Base-by-base conservation (phyloP, 2,797 vertebrate species). In the Chromis chromis region DNA sequence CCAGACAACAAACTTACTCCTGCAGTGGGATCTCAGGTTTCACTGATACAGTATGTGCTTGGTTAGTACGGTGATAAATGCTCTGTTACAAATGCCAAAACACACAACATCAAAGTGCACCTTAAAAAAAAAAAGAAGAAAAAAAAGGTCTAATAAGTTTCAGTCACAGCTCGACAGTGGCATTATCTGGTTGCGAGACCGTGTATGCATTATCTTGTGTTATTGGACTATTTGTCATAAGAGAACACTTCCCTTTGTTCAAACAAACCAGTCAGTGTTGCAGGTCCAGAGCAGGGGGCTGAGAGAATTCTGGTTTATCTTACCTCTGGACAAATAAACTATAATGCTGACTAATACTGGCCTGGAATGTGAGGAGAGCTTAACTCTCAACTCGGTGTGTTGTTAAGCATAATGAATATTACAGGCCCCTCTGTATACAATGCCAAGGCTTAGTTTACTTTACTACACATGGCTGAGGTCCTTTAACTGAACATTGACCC, bases 311-410 rank as follows among this genome's bases (percentile, higher is more conserved):
- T 86, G 89, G 96, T 97, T 97, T 97, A 97, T 98, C 96, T 97
- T 97, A 95, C 94, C 94, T 94, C 88, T 85, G 90, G 91, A 95
- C 93, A 97, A 97, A 97, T 97, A 97, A 97, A 97, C 96, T 90
- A 91, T 94, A 95, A 94, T 95, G 93, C 95, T 96, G 96, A 96
- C 95, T 96, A 97, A 97, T 97, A 96, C 94, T 93, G 79, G 76
- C 73, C 88, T 91, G 96, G 96, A 97, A 97, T 97, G 96, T 86
- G 91, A 95, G 90, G 84, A 91, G 81, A 95, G 93, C 94, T 93
- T 90, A 85, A 90, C 61, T 22, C 85, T 90, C 86, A 24, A 67
- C 79, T 81, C 63, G 62, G 56, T 63, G 89, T 91, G 83, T 91
- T 92, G 95, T 94, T 95, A 93, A 92, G 90, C 83, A 93, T 94